A percentile compares a stretch with the other conserved stretches of the same genome.
Conservation (phyloP, 92 coral and sea anemone genomes). For the Paramuricea clavata region DNA sequence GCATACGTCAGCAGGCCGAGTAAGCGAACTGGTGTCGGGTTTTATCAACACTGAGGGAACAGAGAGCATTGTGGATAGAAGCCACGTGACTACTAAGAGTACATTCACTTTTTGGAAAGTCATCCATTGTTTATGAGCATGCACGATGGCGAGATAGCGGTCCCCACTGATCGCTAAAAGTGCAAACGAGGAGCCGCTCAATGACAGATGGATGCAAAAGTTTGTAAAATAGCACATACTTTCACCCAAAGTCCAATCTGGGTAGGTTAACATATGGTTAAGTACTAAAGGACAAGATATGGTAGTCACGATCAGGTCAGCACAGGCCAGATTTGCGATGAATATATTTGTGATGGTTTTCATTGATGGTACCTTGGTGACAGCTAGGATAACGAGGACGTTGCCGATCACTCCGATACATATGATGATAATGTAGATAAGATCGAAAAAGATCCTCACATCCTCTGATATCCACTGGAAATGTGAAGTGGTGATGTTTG, state of each 20-base stretch:
- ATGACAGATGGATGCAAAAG: slow-evolving; percentile 26
- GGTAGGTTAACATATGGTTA: slow-evolving; percentile 27
- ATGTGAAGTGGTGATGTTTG: background rate
- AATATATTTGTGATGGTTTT: slow-evolving; percentile 36
- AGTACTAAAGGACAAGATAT: slow-evolving; percentile 21
- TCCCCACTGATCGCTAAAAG: slow-evolving; percentile 33
- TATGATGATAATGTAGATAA: slow-evolving; percentile 23
- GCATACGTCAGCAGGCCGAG: slow-evolving; percentile 21
- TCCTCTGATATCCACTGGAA: slow-evolving; percentile 35
- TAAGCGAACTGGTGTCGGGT: slow-evolving; percentile 16
- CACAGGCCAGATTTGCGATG: slow-evolving; percentile 24
- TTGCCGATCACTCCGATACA: slow-evolving; percentile 22
- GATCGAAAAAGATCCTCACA: slow-evolving; percentile 26
- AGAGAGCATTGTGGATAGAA: slow-evolving; percentile 30
- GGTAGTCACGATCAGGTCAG: slow-evolving; percentile 32
- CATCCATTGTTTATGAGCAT: slow-evolving; percentile 31
- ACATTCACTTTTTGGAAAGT: slow-evolving; percentile 34
- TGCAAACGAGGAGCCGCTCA: slow-evolving; percentile 16
- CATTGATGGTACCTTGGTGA: slow-evolving; percentile 20
- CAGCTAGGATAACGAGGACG: slow-evolving; percentile 43
- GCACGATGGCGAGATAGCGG: slow-evolving; percentile 42
- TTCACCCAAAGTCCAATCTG: slow-evolving; percentile 26
- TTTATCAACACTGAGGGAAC: slow-evolving; percentile 13
- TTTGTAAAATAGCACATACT: slow-evolving; percentile 16
- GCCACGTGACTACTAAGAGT: slow-evolving; percentile 28